phyloP scores from a whole-genome alignment of 2,113 vertebrate genomes.

The Perognathus longimembris region DNA sequence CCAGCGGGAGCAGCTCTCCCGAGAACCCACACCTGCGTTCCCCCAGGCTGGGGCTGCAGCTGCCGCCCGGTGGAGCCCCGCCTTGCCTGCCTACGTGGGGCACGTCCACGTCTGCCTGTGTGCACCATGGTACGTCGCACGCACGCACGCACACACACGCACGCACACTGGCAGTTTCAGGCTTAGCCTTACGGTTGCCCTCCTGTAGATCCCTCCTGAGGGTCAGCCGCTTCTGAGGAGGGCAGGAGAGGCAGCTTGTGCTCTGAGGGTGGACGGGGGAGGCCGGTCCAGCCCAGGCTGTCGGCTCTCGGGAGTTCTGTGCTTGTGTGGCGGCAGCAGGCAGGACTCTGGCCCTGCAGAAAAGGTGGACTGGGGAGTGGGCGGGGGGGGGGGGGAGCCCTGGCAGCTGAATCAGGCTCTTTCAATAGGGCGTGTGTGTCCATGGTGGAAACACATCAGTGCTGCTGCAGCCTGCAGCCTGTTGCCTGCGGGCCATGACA shows the following conservation, averaged over 20 bases:
- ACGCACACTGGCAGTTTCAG: too few species aligned
- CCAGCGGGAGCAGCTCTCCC: constrained; percentile 69
- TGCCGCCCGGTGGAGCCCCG: not conserved
- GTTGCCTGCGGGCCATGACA: accelerated
- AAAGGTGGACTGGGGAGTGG: not conserved
- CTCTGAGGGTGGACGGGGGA: too few species aligned
- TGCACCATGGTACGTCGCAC: too few species aligned
- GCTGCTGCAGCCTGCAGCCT: not conserved
- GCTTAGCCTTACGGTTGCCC: too few species aligned
- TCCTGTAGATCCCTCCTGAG: not conserved
- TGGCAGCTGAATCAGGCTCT: not conserved
- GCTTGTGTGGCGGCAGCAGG: accelerated
- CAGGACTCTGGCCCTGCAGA: not conserved
- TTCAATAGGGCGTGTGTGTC: not conserved
- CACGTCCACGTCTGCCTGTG: too few species aligned
- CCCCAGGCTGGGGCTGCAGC: not conserved
- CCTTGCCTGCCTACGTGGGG: not conserved
- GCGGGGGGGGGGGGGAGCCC: not conserved
- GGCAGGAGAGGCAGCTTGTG: not conserved
- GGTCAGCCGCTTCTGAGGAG: not conserved
- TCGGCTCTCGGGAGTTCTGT: not conserved
- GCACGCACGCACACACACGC: too few species aligned
- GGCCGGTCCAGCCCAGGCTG: not conserved
- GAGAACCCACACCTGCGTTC: constrained; percentile 8
- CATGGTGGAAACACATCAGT: not conserved